A percentile compares a stretch with the other conserved stretches of the same genome.
phyloP scores from a whole-genome alignment of 1,140 invertebrate genomes.

The Drosophila nikananu region DNA sequence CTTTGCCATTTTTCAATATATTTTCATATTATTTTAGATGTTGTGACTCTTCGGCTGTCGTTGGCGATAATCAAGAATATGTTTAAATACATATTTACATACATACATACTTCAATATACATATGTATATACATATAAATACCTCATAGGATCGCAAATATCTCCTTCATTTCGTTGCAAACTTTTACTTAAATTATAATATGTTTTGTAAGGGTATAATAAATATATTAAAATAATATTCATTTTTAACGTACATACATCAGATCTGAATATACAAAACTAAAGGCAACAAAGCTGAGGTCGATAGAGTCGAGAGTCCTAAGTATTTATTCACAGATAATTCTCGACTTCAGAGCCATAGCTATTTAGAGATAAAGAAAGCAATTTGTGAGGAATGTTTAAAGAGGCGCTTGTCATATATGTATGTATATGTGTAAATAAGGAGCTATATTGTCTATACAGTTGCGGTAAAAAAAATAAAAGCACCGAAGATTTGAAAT shows the following conservation, averaged over 20 bases:
- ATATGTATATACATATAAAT: no score
- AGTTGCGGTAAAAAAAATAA: slow-evolving; percentile 1
- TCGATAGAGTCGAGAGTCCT: slow-evolving; percentile 4
- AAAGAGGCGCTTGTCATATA: slow-evolving; percentile 2
- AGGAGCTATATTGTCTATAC: not conserved
- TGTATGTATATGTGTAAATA: not conserved
- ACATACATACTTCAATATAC: no score
- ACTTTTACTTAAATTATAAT: not conserved
- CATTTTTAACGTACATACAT: no score
- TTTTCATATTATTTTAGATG: no score
- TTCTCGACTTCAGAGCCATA: slow-evolving; percentile 2
- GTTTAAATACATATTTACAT: no score
- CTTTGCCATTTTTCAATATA: no score
- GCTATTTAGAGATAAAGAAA: slow-evolving; percentile 6
- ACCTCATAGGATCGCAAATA: no score
- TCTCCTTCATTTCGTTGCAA: not conserved
- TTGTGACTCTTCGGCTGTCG: no score
- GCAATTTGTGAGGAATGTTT: not conserved
- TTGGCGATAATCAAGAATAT: not conserved
- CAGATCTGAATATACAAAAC: no score
- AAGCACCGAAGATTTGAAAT: not conserved
- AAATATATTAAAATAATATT: not conserved
- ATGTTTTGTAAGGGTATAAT: not conserved
- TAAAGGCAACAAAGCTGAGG: not conserved
- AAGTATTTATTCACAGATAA: slow-evolving; percentile 3